Evolutionary conservation across 1,140 invertebrate species (phyloP), one percentile per base, ranked within the genome.

Genomic region (Cydia splendana): DNA sequence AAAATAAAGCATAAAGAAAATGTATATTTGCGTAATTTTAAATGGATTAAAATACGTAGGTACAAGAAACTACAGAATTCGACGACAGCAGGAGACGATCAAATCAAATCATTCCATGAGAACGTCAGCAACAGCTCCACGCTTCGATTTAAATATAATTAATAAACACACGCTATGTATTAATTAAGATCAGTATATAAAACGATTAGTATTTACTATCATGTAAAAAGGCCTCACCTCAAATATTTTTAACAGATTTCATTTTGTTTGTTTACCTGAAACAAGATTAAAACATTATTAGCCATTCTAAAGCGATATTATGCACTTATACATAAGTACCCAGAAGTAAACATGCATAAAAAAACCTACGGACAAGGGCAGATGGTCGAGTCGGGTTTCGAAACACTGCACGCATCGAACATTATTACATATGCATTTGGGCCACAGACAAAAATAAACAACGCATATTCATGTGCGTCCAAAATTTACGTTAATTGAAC

Each of bases 351-450:
- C n/a, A 62, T 12, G 24, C n/a, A 62, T 62, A 20, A 62, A 62
- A 62, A 62, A 24, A 12, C 18, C 57, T 18, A 62, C 18, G 6
- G 57, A 24, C 18, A 62, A 62, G 57, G 57, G 57, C 57, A 62
- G 57, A 62, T 62, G 89, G 89, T 82, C 85, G 78, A 80, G 75
- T 81, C 38, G 77, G 7, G 76, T 90, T 87, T 87, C 85, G 86
- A 90, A 89, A 91, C 81, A 82, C 76, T 84, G 80, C 78, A 87
- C 88, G 82, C 84, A 85, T 75, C 53, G 78, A 82, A 82, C 77
- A 84, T 80, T 80, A 82, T 87, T 85, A 88, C 84, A 78, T 83
- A 87, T 88, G 88, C 83, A 88, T 87, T 80, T 86, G 82, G 87
- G 86, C 79, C 87, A 86, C 80, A 79, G 84, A 81, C 79, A 85